Base-by-base conservation (phyloP, 30 jellyfish, hydroid and myxozoan genomes). In the Pelagia noctiluca region DNA sequence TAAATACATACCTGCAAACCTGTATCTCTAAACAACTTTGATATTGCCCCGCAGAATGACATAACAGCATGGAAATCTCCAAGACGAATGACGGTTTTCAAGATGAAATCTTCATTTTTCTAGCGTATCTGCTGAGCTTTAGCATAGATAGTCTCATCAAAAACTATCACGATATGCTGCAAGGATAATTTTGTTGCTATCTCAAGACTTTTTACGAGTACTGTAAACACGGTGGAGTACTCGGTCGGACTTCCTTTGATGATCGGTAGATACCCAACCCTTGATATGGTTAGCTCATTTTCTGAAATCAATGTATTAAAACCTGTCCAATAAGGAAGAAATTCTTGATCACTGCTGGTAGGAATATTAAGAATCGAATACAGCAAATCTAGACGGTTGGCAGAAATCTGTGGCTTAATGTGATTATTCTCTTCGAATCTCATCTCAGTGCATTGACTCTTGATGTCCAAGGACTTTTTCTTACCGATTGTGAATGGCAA, bases 171-270 rank as follows among this genome's bases (percentile, higher is more conserved):
- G 57, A 42, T 42, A 42, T 42, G 57, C 57, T 42, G 57, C 57
- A 42, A 42, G 57, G 57, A 42, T 42, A 42, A 42, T 42, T 42
- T 42, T 42, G 57, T 42, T 42, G 57, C 57, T 42, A 42, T 42
- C 57, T 42, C 57, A 42, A 42, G 57, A 42, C 57, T 42, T 42
- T 42, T 42, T 42, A 42, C 57, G 57, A 42, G 57, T 42, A 42
- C 57, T 42, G 57, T 42, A 42, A 42, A 42, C 57, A 42, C 57
- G 57, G 57, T 42, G 57, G 57, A 49, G 31, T 21, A 47, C 26
- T 75, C 87, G 25, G 87, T 75, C 21, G 83, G 83, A 47, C 49
- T 18, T 13, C 83, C 87, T 32, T 75, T 54, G 57, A 75, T 50
- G 24, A 75, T 38, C 29, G 87, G 87, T 30, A 75, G 68, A 36